These are phyloP conservation scores for Archaeoteleia sp. DNA, from an alignment of 2,888 invertebrate species.

Conservation along the genomic window DNA sequence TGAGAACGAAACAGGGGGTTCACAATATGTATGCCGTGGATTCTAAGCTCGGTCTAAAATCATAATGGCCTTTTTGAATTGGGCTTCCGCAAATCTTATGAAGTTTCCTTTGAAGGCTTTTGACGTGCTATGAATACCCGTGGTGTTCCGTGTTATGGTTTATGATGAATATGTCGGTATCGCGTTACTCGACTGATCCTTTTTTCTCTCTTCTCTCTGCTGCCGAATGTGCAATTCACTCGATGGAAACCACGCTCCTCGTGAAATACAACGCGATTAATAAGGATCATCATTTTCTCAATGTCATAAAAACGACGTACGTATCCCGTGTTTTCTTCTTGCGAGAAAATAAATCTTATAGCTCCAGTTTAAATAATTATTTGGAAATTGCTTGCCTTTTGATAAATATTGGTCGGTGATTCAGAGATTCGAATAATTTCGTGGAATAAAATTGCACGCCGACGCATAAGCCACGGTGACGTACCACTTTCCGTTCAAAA, in stretches of 20 bases:
- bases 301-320: too few species aligned
- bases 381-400: conserved; percentile 24
- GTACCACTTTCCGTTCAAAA: conserved; percentile 44
- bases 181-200: conserved; percentile 61
- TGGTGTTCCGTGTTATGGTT: conserved; percentile 67
- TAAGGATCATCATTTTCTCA: too few species aligned
- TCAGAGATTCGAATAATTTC: conserved; percentile 32
- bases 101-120: conserved; percentile 66
- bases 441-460: conserved; percentile 30
- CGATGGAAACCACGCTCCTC: conserved; percentile 20
- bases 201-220: conserved; percentile 37
- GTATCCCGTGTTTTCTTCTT: too few species aligned
- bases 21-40: conserved; percentile 38
- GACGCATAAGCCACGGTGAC: conserved; percentile 33
- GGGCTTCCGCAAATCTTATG: conserved; percentile 64
- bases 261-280: too few species aligned
- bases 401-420: conserved; percentile 17
- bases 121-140: conserved; percentile 66
- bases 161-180: conserved; percentile 70
- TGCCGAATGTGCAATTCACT: conserved; percentile 44
- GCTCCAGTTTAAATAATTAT: not conserved
- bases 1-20: conserved; percentile 57
- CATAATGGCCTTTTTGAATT: conserved; percentile 61
- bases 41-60: conserved; percentile 56
- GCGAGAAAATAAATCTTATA: too few species aligned